Evolutionary conservation across 2,797 vertebrate genomes (phyloP).

Genomic region (Peromyscus nudipes): DNA sequence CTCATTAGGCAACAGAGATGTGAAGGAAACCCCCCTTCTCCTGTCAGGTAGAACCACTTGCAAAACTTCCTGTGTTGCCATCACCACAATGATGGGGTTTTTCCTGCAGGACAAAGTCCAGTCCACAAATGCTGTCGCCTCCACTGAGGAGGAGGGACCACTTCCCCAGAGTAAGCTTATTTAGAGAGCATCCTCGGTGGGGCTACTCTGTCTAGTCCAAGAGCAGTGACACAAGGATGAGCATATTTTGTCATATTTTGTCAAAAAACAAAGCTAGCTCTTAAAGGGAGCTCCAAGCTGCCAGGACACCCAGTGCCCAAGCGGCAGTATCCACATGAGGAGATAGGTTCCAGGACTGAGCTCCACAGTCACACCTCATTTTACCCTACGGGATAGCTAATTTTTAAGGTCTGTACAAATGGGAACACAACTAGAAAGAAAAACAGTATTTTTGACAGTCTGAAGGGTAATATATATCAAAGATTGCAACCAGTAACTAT

Average conservation of each 20-base stretch:
- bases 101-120: background rate
- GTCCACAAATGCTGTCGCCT: background rate
- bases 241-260: background rate
- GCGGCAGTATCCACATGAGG: background rate
- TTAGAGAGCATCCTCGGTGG: background rate
- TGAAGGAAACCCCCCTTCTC: background rate
- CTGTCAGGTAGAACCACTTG: background rate
- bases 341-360: background rate
- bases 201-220: background rate
- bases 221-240: background rate
- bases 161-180: background rate
- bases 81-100: background rate
- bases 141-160: background rate
- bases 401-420: background rate
- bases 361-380: background rate
- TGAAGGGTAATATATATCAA: background rate
- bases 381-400: background rate
- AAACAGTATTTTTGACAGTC: background rate
- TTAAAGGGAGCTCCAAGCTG: constrained; percentile 23
- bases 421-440: background rate
- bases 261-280: background rate
- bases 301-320: background rate
- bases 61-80: background rate
- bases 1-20: background rate
- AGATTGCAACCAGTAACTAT: background rate